Evolutionary conservation across 23 tunicate species (phyloP), one percentile per base, ranked within the genome.

Genomic region (Phallusia fumigata): DNA sequence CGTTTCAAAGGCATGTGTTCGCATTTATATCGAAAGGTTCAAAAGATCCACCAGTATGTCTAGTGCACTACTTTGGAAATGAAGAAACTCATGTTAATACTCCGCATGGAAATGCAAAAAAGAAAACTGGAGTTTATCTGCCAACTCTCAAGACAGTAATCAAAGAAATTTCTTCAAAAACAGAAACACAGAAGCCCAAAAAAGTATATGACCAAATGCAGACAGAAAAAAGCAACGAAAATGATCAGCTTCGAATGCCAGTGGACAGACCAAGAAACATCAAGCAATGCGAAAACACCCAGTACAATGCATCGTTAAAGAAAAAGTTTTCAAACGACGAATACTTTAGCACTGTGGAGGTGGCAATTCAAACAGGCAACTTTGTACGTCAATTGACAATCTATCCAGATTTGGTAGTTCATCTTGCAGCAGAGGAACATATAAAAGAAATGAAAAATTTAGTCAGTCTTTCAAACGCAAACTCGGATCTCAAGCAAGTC

Each of bases 61-160:
- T 79, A 26, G 76, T 79, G 35, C 83, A 79, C 35, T 79, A 79
- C 35, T 79, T 79, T 52, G 83, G 84, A 24, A 52, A 80, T 8
- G 45, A 33, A n/a, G 33, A 53, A n/a, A 33, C 32, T 30, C 49
- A 58, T 35, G 12, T 31, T 5, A 40, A 80, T 64, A 80, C 75
- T 6, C 45, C 75, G 11, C 84, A 64, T 30, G 75, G 75, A 33
- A 80, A 80, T 18, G 44, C 84, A 18, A 77, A 77, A 77, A 77
- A 22, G 11, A 77, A 44, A 77, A 77, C 81, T n/a, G 79, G 47
- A 32, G n/a, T 77, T 77, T 77, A 77, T 77, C 40, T 77, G 0
- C 53, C 81, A 77, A 77, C 79, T 11, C 44, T 76, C 15, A 76
- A 76, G 22, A 79, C 79, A 32, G 79, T 76, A 15, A 32, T 76